Conservation (phyloP, 2,113 vertebrate genomes). For the Riparia riparia region DNA sequence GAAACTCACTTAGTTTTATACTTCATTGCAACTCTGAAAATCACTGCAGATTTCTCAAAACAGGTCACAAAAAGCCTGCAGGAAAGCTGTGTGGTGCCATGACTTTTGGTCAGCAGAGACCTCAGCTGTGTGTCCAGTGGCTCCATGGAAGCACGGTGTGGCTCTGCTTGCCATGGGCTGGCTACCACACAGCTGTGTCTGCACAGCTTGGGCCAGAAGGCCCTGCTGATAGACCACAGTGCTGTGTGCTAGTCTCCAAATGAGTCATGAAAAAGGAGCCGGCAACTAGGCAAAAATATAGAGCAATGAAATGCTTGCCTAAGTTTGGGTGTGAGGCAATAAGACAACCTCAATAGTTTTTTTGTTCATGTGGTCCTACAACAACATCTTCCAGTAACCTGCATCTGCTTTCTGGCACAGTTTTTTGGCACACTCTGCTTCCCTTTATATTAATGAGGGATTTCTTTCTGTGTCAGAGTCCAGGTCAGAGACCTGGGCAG, state of each 20-base stretch:
- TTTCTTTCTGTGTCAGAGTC: not conserved
- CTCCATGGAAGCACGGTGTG: rapidly evolving
- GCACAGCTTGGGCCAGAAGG: not conserved
- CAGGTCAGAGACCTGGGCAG: too few species aligned
- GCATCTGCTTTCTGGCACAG: not conserved
- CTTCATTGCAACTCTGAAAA: not conserved
- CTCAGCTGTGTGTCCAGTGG: not conserved
- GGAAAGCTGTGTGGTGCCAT: not conserved
- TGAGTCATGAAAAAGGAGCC: not conserved
- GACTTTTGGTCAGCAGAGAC: not conserved
- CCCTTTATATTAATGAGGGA: not conserved
- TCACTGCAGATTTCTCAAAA: conserved; percentile 17
- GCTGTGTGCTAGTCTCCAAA: not conserved
- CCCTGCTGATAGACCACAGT: not conserved
- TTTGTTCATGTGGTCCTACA: not conserved
- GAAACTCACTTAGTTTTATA: not conserved
- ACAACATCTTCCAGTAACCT: conserved; percentile 37
- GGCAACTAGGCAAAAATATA: not conserved
- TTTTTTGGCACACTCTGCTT: not conserved
- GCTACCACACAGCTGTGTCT: not conserved
- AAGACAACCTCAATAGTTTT: not conserved
- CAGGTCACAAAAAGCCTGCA: not conserved
- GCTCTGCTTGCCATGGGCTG: not conserved
- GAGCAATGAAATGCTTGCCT: not conserved
- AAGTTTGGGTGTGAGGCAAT: conserved; percentile 1